A percentile compares a stretch with the other conserved stretches of the same genome.
These are phyloP conservation scores for Aselliscus stoliczkanus DNA, from an alignment of 2,797 vertebrate species.

Conservation along the genomic window DNA sequence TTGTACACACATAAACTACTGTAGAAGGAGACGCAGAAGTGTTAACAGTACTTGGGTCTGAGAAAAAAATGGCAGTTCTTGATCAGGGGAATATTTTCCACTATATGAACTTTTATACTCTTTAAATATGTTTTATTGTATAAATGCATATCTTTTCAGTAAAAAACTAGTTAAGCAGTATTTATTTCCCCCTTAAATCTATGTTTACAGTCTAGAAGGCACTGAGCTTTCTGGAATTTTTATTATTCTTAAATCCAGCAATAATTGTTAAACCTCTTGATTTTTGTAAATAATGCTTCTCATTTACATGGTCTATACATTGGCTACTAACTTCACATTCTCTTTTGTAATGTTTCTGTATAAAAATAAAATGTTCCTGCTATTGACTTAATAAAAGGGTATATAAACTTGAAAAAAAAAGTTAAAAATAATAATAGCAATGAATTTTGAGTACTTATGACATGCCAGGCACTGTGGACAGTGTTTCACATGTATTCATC, in stretches of 20 bases:
- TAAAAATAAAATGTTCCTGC: not conserved
- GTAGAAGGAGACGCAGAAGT: not conserved
- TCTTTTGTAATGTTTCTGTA: not conserved
- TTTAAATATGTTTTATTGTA: not conserved
- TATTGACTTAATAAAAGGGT: not conserved
- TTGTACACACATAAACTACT: not conserved
- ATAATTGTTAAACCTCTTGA: not conserved
- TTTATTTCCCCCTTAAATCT: slow-evolving; percentile 9
- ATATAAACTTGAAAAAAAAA: not conserved
- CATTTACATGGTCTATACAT: not conserved
- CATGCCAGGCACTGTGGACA: not conserved
- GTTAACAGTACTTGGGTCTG: not conserved
- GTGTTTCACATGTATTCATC: not conserved
- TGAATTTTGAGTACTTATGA: not conserved
- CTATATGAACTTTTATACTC: not conserved
- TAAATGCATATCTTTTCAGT: not conserved
- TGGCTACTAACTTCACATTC: not conserved
- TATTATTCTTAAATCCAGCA: slow-evolving; percentile 18
- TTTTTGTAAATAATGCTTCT: not conserved
- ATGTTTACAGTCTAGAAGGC: not conserved
- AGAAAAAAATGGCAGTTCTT: not conserved
- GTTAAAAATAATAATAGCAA: slow-evolving; percentile 1
- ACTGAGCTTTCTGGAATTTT: not conserved
- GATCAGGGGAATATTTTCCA: not conserved
- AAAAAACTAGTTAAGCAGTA: not conserved